A percentile compares a stretch with the other conserved stretches of the same genome.
Evolutionary conservation across 2,888 invertebrate species (phyloP).

Genomic region (Ditula angustiorana): DNA sequence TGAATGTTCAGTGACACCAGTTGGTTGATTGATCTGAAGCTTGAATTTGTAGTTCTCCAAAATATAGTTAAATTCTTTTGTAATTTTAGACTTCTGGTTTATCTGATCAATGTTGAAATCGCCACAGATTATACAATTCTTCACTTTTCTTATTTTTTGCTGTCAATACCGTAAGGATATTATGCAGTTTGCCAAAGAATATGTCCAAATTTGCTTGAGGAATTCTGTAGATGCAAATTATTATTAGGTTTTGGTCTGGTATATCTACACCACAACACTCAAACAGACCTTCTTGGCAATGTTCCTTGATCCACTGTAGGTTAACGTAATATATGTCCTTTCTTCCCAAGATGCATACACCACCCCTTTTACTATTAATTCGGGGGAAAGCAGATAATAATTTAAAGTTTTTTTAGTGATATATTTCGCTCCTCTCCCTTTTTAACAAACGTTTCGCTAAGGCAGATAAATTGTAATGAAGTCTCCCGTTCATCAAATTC

Average conservation of each 20-base stretch:
- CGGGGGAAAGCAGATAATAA: neutral
- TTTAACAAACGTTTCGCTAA: neutral
- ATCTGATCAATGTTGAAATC: slow-evolving; percentile 7
- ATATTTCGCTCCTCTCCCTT: neutral
- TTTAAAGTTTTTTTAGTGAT: neutral
- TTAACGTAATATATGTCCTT: neutral
- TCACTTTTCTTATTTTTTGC: neutral
- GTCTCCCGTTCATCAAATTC: neutral
- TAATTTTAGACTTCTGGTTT: neutral
- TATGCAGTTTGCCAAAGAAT: neutral
- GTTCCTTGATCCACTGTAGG: neutral
- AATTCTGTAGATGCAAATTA: neutral
- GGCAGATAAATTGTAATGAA: neutral
- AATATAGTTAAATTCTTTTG: neutral
- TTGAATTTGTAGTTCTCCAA: neutral
- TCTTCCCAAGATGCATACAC: neutral
- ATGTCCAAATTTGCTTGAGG: neutral
- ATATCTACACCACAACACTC: slow-evolving; percentile 12
- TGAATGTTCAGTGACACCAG: neutral
- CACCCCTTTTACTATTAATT: neutral
- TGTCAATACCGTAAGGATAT: neutral
- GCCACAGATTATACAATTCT: neutral
- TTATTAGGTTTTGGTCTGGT: neutral
- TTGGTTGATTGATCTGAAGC: slow-evolving; percentile 1
- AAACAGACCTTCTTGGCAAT: neutral